A percentile compares a stretch with the other conserved stretches of the same genome.
These are phyloP conservation scores for Beroe forskalii DNA, from an alignment of 37 sponge, comb jelly and placozoan genomes.

Conservation along the genomic window DNA sequence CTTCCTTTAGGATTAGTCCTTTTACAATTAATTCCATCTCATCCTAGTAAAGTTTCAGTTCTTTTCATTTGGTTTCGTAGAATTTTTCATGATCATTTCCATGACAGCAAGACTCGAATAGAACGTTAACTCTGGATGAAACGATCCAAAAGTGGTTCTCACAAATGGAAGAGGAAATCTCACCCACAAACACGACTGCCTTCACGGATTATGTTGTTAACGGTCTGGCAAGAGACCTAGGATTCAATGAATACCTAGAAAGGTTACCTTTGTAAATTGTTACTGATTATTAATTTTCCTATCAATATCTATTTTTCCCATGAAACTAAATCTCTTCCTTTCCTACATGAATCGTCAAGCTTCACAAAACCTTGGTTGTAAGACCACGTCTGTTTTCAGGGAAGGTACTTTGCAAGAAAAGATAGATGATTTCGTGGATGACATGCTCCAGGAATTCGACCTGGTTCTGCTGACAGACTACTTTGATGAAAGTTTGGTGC, in stretches of 20 bases:
- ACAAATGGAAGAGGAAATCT: not conserved
- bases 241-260: not conserved
- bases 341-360: too few relatives aligned
- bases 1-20: too few relatives aligned
- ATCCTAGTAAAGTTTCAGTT: too few relatives aligned
- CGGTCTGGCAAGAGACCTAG: conserved; percentile 3
- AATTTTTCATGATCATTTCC: not conserved
- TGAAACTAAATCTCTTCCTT: too few relatives aligned
- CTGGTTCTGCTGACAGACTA: conserved; percentile 26
- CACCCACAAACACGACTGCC: not conserved
- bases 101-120: not conserved
- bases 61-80: not conserved
- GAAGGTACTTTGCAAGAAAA: conserved; percentile 21
- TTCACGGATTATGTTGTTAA: not conserved
- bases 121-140: not conserved
- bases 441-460: conserved; percentile 4
- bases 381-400: not conserved
- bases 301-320: too few relatives aligned
- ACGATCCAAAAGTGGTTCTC: not conserved
- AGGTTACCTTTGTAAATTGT: too few relatives aligned
- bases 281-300: too few relatives aligned
- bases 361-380: too few relatives aligned
- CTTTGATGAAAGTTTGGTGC: conserved; percentile 41
- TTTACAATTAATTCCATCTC: too few relatives aligned
- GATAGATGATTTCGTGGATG: conserved; percentile 21